Evolutionary conservation across 1,140 invertebrate genomes (phyloP).

Genomic region (Melanaphis sacchari): DNA sequence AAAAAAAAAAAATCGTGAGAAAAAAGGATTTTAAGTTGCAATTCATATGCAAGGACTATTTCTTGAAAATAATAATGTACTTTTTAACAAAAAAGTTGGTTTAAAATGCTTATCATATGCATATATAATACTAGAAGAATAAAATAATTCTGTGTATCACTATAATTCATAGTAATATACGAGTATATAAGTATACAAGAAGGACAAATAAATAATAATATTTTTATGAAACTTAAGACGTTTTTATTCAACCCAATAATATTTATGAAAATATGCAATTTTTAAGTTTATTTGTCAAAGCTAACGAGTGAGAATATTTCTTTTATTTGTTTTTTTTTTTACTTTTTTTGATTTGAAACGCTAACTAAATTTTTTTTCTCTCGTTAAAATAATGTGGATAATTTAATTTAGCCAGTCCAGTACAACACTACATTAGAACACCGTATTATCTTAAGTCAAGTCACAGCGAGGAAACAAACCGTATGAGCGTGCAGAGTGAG

Average conservation of each 20-base stretch:
- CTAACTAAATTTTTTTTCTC: neutral
- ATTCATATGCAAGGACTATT: neutral
- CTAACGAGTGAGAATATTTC: neutral
- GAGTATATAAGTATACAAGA: neutral
- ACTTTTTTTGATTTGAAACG: neutral
- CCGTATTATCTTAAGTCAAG: neutral
- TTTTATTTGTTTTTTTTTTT: neutral
- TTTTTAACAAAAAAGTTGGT: neutral
- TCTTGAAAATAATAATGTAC: neutral
- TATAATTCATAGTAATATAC: neutral
- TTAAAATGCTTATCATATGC: neutral
- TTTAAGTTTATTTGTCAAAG: neutral
- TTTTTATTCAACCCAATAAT: neutral
- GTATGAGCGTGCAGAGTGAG: neutral
- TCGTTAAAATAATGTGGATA: neutral
- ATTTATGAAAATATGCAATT: neutral
- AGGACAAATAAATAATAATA: neutral
- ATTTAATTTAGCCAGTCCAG: neutral
- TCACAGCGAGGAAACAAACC: neutral
- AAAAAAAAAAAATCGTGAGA: neutral
- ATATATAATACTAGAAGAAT: neutral
- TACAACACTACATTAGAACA: neutral
- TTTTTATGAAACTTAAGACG: neutral
- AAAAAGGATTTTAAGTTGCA: neutral
- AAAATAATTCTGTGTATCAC: neutral